Evolutionary conservation across 1,140 invertebrate genomes (phyloP).

Genomic region (Drosophila burlai): DNA sequence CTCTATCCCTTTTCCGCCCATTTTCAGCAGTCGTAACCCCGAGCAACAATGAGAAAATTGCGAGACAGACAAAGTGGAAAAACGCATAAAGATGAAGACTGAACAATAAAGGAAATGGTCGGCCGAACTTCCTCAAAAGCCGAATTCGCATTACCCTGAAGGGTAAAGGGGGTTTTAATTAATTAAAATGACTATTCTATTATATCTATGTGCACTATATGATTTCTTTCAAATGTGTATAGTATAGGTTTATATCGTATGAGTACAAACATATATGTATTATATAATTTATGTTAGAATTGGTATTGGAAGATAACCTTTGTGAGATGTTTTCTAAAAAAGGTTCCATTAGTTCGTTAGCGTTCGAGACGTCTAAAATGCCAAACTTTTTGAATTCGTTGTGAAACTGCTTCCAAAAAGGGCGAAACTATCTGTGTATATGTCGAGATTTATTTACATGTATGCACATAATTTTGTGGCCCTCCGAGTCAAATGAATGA

Average conservation of each 20-base stretch:
- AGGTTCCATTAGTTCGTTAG: not conserved
- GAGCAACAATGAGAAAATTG: constrained; percentile 75
- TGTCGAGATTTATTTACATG: constrained; percentile 15
- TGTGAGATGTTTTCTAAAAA: not conserved
- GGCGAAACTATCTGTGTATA: constrained; percentile 19
- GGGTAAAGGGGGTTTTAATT: not conserved
- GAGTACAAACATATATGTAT: not conserved
- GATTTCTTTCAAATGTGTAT: not conserved
- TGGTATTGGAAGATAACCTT: not conserved
- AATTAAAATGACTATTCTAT: not conserved
- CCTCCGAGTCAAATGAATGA: constrained; percentile 54
- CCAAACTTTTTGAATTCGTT: not conserved
- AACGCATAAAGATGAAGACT: constrained; percentile 70
- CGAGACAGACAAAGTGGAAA: constrained; percentile 73
- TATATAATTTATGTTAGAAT: not conserved
- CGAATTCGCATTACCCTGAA: not conserved
- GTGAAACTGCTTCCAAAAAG: constrained; percentile 16
- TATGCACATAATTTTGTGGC: constrained; percentile 50
- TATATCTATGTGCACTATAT: not conserved
- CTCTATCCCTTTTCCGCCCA: constrained; percentile 25
- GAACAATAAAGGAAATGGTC: constrained; percentile 55
- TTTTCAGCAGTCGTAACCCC: constrained; percentile 46
- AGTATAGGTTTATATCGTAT: not conserved
- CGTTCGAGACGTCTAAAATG: not conserved
- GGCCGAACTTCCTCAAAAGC: constrained; percentile 8